Base-by-base conservation (phyloP, 2,888 invertebrate species). In the Ophion slaviceki region DNA sequence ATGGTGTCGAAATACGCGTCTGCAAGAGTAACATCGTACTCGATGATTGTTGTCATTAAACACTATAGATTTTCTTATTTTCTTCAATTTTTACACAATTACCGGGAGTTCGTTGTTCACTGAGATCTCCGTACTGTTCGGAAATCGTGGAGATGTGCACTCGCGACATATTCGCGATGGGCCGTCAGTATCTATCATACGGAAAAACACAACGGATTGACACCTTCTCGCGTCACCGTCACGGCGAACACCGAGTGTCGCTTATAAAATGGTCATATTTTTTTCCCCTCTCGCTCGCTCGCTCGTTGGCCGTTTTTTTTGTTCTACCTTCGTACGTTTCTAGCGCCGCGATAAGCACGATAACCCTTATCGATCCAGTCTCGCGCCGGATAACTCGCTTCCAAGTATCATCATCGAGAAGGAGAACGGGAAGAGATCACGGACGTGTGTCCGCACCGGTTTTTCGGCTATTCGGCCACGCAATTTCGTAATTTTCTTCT, bases 91-190 rank as follows among this genome's bases (percentile, higher is more conserved):
- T 32, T n/a, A 28, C 59, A 67, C 47, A 66, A 80, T 84, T 80
- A 80, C 80, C 80, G 62, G 84, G 36, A 14, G 20, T 61, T 70
- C 40, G 62, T 17, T 7, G 67, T 0, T n/a, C 67, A 20, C 20
- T 72, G 24, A 53, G 28, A 28, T 59, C 64, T 36, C 64, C 77
- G 66, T 78, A 78, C 45, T 84, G 77, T 14, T 84, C 75, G 75
- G 86, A 81, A 79, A 86, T 81, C 3, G 86, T 86, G 28, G 86
- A 71, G 71, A 86, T 66, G 47, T 75, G 66, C 17, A 86, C 79
- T 67, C 71, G 70, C 78, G 86, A 84, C 86, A 86, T 84, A 53
- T 17, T 53, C 14, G 14, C 53, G 17, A 53, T 53, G 53, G 53
- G 17, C 17, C 32, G 32, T 32, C 32, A 32, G 32, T 4, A 32